Conservation (phyloP, 2,113 vertebrate genomes). For the Nothocercus nigrocapillus region DNA sequence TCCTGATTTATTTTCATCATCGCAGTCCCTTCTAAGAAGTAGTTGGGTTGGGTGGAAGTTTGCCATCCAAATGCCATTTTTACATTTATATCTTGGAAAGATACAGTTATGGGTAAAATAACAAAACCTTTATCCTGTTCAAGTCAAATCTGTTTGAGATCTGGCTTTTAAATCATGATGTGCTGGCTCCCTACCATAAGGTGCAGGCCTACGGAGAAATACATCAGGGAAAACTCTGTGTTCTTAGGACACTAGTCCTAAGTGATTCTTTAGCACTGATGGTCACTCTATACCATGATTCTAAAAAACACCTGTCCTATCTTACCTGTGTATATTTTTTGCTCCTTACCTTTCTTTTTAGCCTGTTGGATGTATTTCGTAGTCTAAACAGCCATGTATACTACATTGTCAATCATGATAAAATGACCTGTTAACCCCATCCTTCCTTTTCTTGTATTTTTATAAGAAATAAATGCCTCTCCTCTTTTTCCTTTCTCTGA, state of each 20-base stretch:
- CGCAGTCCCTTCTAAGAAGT: background rate
- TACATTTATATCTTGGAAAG: background rate
- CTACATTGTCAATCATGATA: background rate
- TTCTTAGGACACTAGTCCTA: background rate
- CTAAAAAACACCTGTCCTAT: background rate
- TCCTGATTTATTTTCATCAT: background rate
- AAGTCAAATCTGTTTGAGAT: background rate
- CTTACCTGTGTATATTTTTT: background rate
- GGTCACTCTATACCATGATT: accelerated
- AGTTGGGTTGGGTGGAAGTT: background rate
- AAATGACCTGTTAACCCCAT: background rate
- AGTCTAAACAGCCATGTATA: background rate
- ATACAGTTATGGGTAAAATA: background rate
- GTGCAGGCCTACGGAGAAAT: background rate
- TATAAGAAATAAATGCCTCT: background rate
- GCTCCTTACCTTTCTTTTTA: background rate
- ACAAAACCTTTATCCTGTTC: background rate
- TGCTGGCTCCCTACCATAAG: background rate
- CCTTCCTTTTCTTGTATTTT: background rate
- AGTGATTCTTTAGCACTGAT: background rate
- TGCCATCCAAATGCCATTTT: background rate
- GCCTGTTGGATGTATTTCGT: background rate
- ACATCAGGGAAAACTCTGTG: background rate
- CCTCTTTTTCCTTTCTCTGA: background rate
- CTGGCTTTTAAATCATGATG: background rate